Evolutionary conservation across 2,113 vertebrate genomes (phyloP).

Genomic region (Pseudopipra pipra): DNA sequence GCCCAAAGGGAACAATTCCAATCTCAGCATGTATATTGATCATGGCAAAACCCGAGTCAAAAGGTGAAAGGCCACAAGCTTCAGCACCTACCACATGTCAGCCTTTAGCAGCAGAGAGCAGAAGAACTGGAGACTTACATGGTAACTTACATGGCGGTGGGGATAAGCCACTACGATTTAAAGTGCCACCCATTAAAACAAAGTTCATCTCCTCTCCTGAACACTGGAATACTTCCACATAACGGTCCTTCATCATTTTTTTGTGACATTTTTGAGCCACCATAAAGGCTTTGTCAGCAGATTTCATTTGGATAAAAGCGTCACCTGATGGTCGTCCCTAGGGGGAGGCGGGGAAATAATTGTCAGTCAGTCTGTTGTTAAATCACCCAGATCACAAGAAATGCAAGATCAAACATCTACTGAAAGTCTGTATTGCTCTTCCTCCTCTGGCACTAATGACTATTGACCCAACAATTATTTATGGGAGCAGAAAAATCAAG

Average conservation of each 20-base stretch:
- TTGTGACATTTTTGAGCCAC: conserved; percentile 96
- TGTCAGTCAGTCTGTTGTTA: not conserved
- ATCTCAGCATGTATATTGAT: conserved; percentile 43
- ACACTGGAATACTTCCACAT: conserved; percentile 97
- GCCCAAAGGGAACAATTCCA: conserved; percentile 54
- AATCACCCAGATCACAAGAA: not conserved
- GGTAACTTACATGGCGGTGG: conserved; percentile 98
- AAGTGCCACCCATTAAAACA: conserved; percentile 95
- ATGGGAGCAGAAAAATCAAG: not conserved
- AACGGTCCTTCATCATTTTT: conserved; percentile 97
- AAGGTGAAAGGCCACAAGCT: conserved; percentile 57
- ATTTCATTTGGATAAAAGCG: conserved; percentile 97
- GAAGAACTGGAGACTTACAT: conserved; percentile 81
- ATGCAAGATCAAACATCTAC: not conserved
- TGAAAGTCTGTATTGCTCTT: not conserved
- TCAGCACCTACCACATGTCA: conserved; percentile 72
- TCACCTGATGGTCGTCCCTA: conserved; percentile 94
- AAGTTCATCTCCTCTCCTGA: conserved; percentile 98
- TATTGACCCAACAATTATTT: not conserved
- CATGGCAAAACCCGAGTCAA: conserved; percentile 57
- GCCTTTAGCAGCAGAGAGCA: conserved; percentile 69
- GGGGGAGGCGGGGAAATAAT: accelerated
- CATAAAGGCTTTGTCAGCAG: conserved; percentile 88
- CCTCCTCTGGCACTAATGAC: not conserved
- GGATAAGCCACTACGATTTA: conserved; percentile 95